Base-by-base conservation (phyloP, 1,140 invertebrate species). In the Drosophila ohnishii region DNA sequence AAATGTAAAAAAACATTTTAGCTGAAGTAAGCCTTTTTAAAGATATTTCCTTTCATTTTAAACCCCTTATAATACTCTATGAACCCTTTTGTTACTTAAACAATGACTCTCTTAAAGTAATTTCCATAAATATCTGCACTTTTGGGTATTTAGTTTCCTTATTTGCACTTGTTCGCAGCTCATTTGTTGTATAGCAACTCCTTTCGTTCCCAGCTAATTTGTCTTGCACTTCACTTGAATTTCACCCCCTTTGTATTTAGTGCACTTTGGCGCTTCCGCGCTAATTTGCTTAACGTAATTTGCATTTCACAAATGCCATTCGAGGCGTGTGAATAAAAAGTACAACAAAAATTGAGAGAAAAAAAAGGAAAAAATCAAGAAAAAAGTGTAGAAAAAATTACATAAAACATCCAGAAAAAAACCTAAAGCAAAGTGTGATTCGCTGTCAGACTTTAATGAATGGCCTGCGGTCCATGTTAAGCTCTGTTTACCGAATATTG, bases 261-360 rank as follows among this genome's bases (percentile, higher is more conserved):
- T 76, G 78, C 83, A 87, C 66, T 86, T 81, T 87, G 75, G 61
- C 78, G 75, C 82, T 86, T 79, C 66, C 75, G 79, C 79, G 83
- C 83, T 87, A 87, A 87, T 87, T 87, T 87, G 72, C 64, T 87
- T 87, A 87, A 64, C 75, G 79, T 88, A 87, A 87, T 87, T 87
- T 87, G 80, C 83, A 87, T 87, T 83, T 81, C 65, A 76, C 75
- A 69, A 87, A 82, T 81, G 76, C 53, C 82, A 76, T 80, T 83
- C 69, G 57, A 69, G 48, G 67, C 84, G 83, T 87, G 83, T 62
- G 83, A 87, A 87, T 37, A 59, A 57, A 45, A 51, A 58, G 40
- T 37, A 48, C 5, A 37, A 40, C 55, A 56, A 61, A 63, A 53
- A 69, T 16, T 44, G 4, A 35, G 22, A 7, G 0, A 47, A 55